Evolutionary conservation across 2,888 invertebrate genomes (phyloP).

Genomic region (Mimachlamys varia): DNA sequence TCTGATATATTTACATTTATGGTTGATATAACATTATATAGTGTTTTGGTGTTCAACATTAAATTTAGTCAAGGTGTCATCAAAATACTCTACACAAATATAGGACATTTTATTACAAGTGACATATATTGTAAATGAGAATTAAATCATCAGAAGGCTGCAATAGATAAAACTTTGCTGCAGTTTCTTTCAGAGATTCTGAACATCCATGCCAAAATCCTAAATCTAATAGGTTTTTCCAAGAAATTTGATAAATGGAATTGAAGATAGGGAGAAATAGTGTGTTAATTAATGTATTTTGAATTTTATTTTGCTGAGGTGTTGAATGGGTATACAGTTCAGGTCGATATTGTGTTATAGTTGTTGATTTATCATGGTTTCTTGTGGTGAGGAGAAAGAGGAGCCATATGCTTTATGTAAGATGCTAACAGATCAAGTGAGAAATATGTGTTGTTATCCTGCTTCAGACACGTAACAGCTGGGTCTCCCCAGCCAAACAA

Average conservation of each 20-base stretch:
- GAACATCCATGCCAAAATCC: too few relatives aligned
- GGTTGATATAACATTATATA: not conserved
- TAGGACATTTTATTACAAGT: not conserved
- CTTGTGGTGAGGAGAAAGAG: not conserved
- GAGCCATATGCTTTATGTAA: slow-evolving; percentile 15
- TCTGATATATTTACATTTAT: not conserved
- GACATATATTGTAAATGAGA: too few relatives aligned
- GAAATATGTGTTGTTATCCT: not conserved
- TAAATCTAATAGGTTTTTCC: too few relatives aligned
- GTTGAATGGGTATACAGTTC: not conserved
- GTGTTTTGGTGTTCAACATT: not conserved
- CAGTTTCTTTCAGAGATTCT: too few relatives aligned
- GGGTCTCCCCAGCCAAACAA: not conserved
- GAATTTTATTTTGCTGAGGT: too few relatives aligned
- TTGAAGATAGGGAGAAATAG: too few relatives aligned
- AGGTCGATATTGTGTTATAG: not conserved
- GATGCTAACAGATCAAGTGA: not conserved
- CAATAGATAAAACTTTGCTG: too few relatives aligned
- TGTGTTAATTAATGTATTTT: too few relatives aligned
- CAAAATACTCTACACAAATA: not conserved
- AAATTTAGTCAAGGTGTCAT: not conserved
- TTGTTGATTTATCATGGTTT: slow-evolving; percentile 5
- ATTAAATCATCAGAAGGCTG: too few relatives aligned
- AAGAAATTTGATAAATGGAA: too few relatives aligned
- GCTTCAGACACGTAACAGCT: not conserved